phyloP scores from a whole-genome alignment of 1,140 invertebrate species.

The Plectrocnemia conspersa region DNA sequence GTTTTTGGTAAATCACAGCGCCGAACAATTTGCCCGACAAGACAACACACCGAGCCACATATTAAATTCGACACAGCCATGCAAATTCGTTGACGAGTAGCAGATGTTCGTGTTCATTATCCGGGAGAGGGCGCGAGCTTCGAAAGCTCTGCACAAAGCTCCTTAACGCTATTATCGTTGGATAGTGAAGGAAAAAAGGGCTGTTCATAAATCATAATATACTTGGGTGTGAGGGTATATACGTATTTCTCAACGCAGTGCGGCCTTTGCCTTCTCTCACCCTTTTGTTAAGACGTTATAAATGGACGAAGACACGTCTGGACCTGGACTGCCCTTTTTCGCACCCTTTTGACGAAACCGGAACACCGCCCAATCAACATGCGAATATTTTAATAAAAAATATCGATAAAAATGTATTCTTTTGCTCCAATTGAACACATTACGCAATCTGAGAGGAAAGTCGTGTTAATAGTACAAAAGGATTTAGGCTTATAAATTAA shows the following conservation, averaged over 20 bases:
- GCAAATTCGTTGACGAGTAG: not conserved
- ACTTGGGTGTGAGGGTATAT: too few relatives aligned
- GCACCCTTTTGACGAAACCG: not conserved
- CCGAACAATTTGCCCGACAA: too few relatives aligned
- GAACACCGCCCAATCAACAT: too few relatives aligned
- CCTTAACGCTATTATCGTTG: conserved; percentile 1
- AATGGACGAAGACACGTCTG: conserved; percentile 3
- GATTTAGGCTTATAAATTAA: too few relatives aligned
- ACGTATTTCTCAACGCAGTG: not conserved
- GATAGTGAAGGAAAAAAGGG: not conserved
- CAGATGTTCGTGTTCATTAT: too few relatives aligned
- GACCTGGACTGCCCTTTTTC: not conserved
- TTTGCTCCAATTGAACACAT: too few relatives aligned
- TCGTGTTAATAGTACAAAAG: too few relatives aligned
- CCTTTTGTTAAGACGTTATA: not conserved
- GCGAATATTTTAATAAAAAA: too few relatives aligned
- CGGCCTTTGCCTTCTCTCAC: not conserved
- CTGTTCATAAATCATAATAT: conserved; percentile 10
- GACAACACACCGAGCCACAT: not conserved
- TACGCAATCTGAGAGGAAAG: too few relatives aligned
- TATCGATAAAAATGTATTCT: too few relatives aligned
- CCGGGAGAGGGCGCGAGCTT: too few relatives aligned
- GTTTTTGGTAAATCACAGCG: too few relatives aligned
- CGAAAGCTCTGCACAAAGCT: not conserved
- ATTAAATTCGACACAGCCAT: not conserved